Base-by-base conservation (phyloP, 92 coral and sea anemone species). In the Plumapathes pennacea region DNA sequence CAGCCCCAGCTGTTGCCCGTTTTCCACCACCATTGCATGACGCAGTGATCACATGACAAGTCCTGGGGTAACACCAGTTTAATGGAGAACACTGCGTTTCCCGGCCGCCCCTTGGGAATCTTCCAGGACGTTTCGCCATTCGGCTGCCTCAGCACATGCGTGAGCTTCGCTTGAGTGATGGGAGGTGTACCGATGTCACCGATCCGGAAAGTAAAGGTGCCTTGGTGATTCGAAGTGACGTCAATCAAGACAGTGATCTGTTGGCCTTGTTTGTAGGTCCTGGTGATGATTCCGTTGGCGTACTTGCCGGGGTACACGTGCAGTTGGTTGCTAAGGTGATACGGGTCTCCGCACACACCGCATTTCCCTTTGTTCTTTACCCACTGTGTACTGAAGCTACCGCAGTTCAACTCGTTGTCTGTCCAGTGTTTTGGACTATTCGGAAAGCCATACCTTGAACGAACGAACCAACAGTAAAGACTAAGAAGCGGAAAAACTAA, bases 11-110 rank as follows among this genome's bases (percentile, higher is more conserved):
- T 77, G 78, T 90, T 90, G 0, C 86, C 97, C 40, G 80, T 84
- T 14, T 76, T 83, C 87, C 88, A 90, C 97, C 97, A 90, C 97
- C 97, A 90, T 54, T 90, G 97, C 20, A 90, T 32, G n/a, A 90
- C 97, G 46, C 97, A 90, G 70, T 86, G 90, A 12, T 77, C 78
- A 28, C 97, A 90, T 15, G 89, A 71, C 60, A 90, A 59, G 0
- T 85, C 97, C 30, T 22, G 28, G 21, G 96, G 96, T 11, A 89
- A 82, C 41, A 30, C 31, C 15, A 88, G 78, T 47, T 57, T 58
- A 54, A 89, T 85, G 41, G 46, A 40, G 30, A 74, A 82, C 5
- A 43, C 52, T 19, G 50, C 50, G 15, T 81, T 45, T 38, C 64
- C 38, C 14, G 64, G 5, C 5, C 49, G 43, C 2, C 58, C 32